Percentiles rank a stretch among this genome's conserved stretches.
Evolutionary conservation across 2,113 vertebrate genomes (phyloP).

Genomic region (Symphodus melops): DNA sequence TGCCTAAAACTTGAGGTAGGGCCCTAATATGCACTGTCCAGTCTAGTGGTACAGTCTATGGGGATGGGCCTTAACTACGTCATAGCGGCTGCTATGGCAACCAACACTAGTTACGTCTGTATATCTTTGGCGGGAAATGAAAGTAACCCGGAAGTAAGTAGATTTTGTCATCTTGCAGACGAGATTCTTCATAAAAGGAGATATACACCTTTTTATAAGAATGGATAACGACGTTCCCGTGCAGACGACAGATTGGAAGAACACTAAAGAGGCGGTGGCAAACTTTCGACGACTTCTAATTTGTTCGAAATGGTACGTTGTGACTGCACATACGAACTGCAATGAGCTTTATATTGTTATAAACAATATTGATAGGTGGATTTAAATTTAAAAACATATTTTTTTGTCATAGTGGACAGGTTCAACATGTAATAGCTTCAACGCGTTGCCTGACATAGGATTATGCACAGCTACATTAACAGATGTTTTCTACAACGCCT

Average conservation of each 20-base stretch:
- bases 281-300: slow-evolving; percentile 74
- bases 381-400: too few species aligned
- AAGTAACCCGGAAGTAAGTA: slow-evolving; percentile 28
- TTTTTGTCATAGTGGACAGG: too few species aligned
- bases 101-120: slow-evolving; percentile 14
- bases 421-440: too few species aligned
- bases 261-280: slow-evolving; percentile 67
- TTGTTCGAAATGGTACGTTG: slow-evolving; percentile 80
- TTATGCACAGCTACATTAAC: too few species aligned
- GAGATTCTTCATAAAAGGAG: too few species aligned
- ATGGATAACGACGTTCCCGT: slow-evolving; percentile 45
- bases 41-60: too few species aligned
- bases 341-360: too few species aligned
- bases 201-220: neutral
- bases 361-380: too few species aligned
- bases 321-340: neutral
- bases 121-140: slow-evolving; percentile 55
- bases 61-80: neutral
- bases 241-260: slow-evolving; percentile 57
- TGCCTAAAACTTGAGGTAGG: too few species aligned
- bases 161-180: neutral
- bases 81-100: neutral
- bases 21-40: too few species aligned
- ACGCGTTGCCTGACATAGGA: too few species aligned
- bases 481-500: too few species aligned